Conservation (phyloP, 30 jellyfish, hydroid and myxozoan species). For the Pelagia noctiluca region DNA sequence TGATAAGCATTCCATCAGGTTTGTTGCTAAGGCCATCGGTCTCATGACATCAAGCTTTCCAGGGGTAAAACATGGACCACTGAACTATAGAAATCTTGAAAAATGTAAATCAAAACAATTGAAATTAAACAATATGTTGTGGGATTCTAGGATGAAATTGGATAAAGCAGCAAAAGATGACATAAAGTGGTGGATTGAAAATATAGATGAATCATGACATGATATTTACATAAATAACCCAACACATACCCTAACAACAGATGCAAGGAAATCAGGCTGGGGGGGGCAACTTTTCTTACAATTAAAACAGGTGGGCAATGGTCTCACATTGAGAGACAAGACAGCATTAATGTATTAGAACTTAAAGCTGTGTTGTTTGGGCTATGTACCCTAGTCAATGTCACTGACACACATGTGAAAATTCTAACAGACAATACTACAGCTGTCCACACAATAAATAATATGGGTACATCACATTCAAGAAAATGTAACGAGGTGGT, state of each 20-base stretch:
- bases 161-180: neutral
- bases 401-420: conserved; percentile 9
- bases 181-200: neutral
- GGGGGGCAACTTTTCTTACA: neutral
- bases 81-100: conserved; percentile 24
- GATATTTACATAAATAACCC: neutral
- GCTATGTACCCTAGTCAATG: neutral
- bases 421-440: conserved; percentile 43
- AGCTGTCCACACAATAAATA: conserved; percentile 27
- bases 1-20: neutral
- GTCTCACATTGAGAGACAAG: neutral
- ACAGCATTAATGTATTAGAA: neutral
- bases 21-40: conserved; percentile 49
- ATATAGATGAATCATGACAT: neutral
- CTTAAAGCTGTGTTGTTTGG: neutral
- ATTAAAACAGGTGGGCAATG: neutral
- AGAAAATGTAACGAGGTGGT: conserved; percentile 16
- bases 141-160: neutral
- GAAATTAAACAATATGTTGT: neutral
- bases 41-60: conserved; percentile 57
- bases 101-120: conserved; percentile 10
- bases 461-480: conserved; percentile 56
- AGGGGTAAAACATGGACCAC: conserved; percentile 28
- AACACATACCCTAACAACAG: neutral
- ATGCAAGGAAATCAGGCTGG: neutral